Evolutionary conservation across 2,888 invertebrate species (phyloP).

Genomic region (Sarcophaga caerulescens): DNA sequence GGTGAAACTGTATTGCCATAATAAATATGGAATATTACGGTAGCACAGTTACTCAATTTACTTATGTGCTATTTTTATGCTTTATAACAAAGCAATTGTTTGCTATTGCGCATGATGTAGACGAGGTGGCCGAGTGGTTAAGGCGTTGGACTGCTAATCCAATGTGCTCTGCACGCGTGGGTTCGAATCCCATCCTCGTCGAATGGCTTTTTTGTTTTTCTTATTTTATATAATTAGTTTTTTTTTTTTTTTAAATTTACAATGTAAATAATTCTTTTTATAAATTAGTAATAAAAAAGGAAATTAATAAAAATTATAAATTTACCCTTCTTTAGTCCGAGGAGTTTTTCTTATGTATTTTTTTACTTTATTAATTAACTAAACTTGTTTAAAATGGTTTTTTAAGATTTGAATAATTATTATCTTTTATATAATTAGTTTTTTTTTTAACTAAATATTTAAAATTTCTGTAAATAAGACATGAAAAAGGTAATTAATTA

Average conservation of each 20-base stretch:
- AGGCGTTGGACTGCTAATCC: constrained; percentile 93
- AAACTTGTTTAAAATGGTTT: too few relatives aligned
- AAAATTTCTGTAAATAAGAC: too few relatives aligned
- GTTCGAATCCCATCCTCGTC: constrained; percentile 92
- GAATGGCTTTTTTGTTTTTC: constrained; percentile 72
- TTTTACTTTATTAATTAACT: too few relatives aligned
- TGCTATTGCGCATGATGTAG: constrained; percentile 72
- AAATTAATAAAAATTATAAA: too few relatives aligned
- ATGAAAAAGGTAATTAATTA: neutral
- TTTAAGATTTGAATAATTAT: neutral
- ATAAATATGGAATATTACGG: neutral
- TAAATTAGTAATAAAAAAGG: neutral
- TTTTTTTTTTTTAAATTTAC: neutral
- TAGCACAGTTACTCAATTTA: constrained; percentile 20
- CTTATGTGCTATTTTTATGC: neutral
- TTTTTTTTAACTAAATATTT: neutral
- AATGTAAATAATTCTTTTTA: neutral
- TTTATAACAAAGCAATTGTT: constrained; percentile 44
- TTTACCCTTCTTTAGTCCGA: too few relatives aligned
- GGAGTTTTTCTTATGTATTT: too few relatives aligned
- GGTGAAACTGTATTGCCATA: neutral
- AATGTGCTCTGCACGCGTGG: constrained; percentile 93
- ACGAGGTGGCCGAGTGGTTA: constrained; percentile 93
- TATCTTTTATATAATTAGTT: neutral
- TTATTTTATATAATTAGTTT: neutral